Percentiles rank a stretch among this genome's conserved stretches.
phyloP scores from a whole-genome alignment of 2,888 invertebrate genomes.

The Allolobophora icterica region DNA sequence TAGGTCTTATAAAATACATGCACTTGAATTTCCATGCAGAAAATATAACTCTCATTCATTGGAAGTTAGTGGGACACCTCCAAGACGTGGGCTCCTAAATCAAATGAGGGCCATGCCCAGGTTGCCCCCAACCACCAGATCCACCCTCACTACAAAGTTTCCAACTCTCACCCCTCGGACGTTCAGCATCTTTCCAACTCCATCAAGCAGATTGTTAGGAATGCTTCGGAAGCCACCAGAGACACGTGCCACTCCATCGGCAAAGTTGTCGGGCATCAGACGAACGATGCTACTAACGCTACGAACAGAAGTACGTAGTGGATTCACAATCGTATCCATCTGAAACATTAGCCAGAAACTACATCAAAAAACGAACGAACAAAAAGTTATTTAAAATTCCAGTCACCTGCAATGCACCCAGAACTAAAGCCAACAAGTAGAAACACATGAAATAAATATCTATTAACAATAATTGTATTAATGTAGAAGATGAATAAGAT shows the following conservation, averaged over 20 bases:
- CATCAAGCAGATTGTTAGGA: slow-evolving; percentile 52
- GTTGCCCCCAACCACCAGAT: background rate
- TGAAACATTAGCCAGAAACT: slow-evolving; percentile 44
- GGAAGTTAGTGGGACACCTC: background rate
- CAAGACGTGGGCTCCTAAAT: background rate
- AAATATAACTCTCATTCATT: background rate
- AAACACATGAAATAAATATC: too few relatives aligned
- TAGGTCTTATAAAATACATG: background rate
- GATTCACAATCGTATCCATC: slow-evolving; percentile 76
- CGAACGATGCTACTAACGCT: slow-evolving; percentile 78
- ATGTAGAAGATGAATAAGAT: too few relatives aligned
- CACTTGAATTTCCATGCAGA: background rate
- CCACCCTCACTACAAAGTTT: background rate
- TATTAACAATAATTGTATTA: too few relatives aligned
- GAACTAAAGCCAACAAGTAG: too few relatives aligned
- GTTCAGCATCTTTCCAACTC: slow-evolving; percentile 56
- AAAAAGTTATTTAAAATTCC: too few relatives aligned
- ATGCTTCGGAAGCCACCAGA: slow-evolving; percentile 70
- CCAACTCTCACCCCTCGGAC: slow-evolving; percentile 46
- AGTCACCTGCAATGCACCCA: too few relatives aligned
- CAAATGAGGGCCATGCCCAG: background rate
- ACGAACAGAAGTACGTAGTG: slow-evolving; percentile 82
- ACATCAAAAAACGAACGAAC: background rate
- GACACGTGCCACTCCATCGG: slow-evolving; percentile 79
- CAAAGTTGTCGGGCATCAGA: slow-evolving; percentile 85